Conservation (phyloP, 2,797 vertebrate species). For the Acipenser ruthenus region DNA sequence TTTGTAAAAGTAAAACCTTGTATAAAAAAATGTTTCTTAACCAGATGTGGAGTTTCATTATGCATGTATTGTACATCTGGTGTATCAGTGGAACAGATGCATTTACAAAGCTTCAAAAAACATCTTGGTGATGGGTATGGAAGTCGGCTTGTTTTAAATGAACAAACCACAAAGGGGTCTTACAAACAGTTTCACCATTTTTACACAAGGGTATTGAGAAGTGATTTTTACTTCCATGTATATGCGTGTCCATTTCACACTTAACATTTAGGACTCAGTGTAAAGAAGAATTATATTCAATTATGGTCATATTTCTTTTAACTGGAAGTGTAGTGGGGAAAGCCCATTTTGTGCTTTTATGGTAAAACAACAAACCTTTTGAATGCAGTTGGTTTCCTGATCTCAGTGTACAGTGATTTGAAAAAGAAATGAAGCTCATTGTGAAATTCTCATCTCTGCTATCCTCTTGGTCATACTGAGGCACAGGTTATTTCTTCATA, state of each 20-base stretch:
- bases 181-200: not conserved
- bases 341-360: not conserved
- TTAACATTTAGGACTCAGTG: not conserved
- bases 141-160: constrained; percentile 44
- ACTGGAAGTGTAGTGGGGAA: not conserved
- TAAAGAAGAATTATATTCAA: not conserved
- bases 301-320: not conserved
- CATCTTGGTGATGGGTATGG: constrained; percentile 35
- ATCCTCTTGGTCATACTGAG: constrained; percentile 55
- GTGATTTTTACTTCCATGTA: constrained; percentile 1
- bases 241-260: not conserved
- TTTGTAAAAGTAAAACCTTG: constrained; percentile 81
- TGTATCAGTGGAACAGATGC: constrained; percentile 47
- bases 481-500: constrained; percentile 67
- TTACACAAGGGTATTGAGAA: not conserved
- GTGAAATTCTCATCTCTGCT: constrained; percentile 41
- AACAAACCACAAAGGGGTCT: not conserved
- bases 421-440: constrained; percentile 26
- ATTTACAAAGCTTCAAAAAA: constrained; percentile 34
- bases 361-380: constrained; percentile 6
- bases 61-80: constrained; percentile 63
- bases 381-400: constrained; percentile 6
- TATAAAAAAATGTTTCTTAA: constrained; percentile 71
- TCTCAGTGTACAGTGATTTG: not conserved
- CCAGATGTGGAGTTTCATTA: constrained; percentile 65